Conservation (phyloP, 2,888 invertebrate species). For the Tiliacea citrago region DNA sequence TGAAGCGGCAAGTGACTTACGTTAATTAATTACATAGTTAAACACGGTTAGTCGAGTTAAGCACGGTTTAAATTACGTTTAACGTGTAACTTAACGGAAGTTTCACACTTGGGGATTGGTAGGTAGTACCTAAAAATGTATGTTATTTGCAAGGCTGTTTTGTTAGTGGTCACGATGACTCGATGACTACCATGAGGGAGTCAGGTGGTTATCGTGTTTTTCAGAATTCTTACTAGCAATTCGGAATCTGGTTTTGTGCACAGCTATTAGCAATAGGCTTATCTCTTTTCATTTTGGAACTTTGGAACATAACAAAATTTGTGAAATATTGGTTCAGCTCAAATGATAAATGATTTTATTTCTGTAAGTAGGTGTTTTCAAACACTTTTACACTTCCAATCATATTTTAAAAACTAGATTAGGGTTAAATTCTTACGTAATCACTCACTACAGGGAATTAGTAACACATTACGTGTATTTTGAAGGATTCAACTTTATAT, state of each 20-base stretch:
- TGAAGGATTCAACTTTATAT: too few relatives aligned
- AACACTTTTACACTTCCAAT: too few relatives aligned
- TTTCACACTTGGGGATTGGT: slow-evolving; percentile 27
- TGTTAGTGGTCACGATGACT: not conserved
- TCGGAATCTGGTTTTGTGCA: not conserved
- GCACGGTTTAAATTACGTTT: slow-evolving; percentile 59
- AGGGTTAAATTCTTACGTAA: too few relatives aligned
- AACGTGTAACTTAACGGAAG: slow-evolving; percentile 39
- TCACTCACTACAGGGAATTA: too few relatives aligned
- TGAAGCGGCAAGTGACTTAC: slow-evolving; percentile 40
- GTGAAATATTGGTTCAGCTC: too few relatives aligned
- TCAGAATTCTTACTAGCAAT: not conserved
- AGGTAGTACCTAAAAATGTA: not conserved
- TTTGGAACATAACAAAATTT: too few relatives aligned
- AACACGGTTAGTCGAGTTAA: slow-evolving; percentile 56
- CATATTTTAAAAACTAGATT: too few relatives aligned
- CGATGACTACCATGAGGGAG: not conserved
- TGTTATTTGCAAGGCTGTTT: not conserved
- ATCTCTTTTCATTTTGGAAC: too few relatives aligned
- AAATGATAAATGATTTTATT: too few relatives aligned
- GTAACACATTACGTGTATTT: too few relatives aligned
- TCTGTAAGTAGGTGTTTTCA: too few relatives aligned
- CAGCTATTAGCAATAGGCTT: not conserved
- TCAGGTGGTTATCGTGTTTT: not conserved
- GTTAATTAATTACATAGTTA: slow-evolving; percentile 61